These are phyloP conservation scores for Griposia aprilina DNA, from an alignment of 2,888 invertebrate genomes.

Conservation along the genomic window DNA sequence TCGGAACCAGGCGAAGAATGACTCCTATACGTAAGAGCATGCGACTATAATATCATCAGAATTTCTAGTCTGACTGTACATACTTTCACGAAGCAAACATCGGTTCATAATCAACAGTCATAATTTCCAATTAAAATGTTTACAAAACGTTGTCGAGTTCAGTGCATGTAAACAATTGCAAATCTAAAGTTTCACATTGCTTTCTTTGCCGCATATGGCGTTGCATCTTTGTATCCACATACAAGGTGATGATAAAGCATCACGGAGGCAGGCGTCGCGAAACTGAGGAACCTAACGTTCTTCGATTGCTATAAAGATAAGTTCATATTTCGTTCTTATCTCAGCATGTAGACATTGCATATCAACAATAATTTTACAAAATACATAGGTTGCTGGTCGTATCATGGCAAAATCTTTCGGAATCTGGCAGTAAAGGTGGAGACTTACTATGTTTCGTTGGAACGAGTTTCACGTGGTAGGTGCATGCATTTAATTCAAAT, in stretches of 20 bases:
- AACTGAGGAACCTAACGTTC: constrained; percentile 40
- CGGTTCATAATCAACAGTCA: constrained; percentile 47
- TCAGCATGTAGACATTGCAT: constrained; percentile 54
- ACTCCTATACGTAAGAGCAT: constrained; percentile 62
- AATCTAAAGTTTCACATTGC: constrained; percentile 75
- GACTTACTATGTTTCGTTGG: constrained; percentile 40
- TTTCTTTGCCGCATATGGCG: constrained; percentile 66
- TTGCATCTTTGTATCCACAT: constrained; percentile 55
- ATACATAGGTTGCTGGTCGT: constrained; percentile 44
- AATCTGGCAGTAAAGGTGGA: constrained; percentile 51
- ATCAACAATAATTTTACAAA: constrained; percentile 66
- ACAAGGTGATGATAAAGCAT: constrained; percentile 58
- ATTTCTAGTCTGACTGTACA: constrained; percentile 53
- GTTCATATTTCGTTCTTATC: constrained; percentile 65
- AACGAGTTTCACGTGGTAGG: constrained; percentile 51
- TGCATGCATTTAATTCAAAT: constrained; percentile 58
- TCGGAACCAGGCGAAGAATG: constrained; percentile 64
- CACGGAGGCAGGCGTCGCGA: constrained; percentile 41
- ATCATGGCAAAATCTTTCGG: constrained; percentile 61
- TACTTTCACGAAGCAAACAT: constrained; percentile 65
- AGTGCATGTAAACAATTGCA: constrained; percentile 69
- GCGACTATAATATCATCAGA: constrained; percentile 57
- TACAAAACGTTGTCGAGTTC: constrained; percentile 57
- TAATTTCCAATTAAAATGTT: constrained; percentile 67
- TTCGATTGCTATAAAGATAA: constrained; percentile 67